Base-by-base conservation (phyloP, 2,888 invertebrate genomes). In the Scrobipalpa costella region DNA sequence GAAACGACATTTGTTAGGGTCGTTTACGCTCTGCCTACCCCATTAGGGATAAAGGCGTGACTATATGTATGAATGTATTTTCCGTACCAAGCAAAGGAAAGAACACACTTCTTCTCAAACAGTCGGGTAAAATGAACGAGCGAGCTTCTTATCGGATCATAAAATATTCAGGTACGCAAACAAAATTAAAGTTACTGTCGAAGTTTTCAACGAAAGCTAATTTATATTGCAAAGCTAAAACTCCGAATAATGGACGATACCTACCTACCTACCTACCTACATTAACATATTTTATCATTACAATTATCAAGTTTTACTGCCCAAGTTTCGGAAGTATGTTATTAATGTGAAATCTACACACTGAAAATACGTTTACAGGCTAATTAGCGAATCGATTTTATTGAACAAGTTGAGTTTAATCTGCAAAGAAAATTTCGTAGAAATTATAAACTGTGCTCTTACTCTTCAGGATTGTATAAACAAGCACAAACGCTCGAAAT, bases 91-190 rank as follows among this genome's bases (percentile, higher is more conserved):
- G 5, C 27, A 27, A 27, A 27, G 13, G 13, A 3, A 40, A 40
- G 0, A 40, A 40, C 13, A 13, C 13, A 40, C 11, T 11, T 13
- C 13, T 40, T 13, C 40, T 40, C 13, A 40, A 13, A 13, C 13
- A 40, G 13, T 13, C 13, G 13, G 40, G 13, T 13, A 13, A 34
- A 57, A 57, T 19, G 19, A 38, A 50, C 27, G 62, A 27, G 49
- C 40, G 13, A 44, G 21, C 47, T 36, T 49, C 47, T 63, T 58
- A 63, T 50, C 15, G 34, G n/a, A 44, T 33, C 52, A 57, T 61
- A 61, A 52, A 61, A 44, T 55, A 55, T 62, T 57, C 55, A 62
- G 36, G 27, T 33, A 44, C 55, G 55, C 52, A 57, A 62, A 62
- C 62, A 62, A 62, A 55, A 40, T 62, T 50, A 49, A 19, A 50